Evolutionary conservation across 2,888 invertebrate species (phyloP), one percentile per base, ranked within the genome.

Genomic region (Galeopsomyia nigrocyanea): DNA sequence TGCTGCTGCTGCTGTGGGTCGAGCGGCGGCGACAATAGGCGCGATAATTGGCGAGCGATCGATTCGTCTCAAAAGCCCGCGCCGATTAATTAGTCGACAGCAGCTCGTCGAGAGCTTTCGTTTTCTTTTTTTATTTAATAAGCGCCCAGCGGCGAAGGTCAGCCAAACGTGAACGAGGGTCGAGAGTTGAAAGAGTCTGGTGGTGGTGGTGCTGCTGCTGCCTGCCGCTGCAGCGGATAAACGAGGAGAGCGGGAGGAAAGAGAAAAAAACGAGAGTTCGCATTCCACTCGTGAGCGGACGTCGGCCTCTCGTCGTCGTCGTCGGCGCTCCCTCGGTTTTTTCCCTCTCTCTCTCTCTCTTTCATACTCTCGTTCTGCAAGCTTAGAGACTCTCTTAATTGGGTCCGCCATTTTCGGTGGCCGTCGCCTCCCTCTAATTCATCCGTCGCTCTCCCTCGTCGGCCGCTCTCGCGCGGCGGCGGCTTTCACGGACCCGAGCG

Each of bases 351-450:
- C n/a, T 49, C 19, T 21, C 47, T 53, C 21, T 53, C 53, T 22
- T 16, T 17, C 26, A 6, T 31, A 16, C n/a, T 50, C 50, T 19
- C 51, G 14, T 57, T 47, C 56, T 17, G 57, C 22, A 19, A 57
- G 70, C 60, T 71, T 68, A 70, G 53, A 53, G 62, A 61, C 68
- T 70, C 64, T 79, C 84, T 84, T 86, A 86, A 86, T 86, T 86
- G 86, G 86, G 86, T 86, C 85, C 85, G 86, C 86, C 86, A 86
- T 86, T 86, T 86, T 86, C 84, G 82, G 81, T 78, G 75, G 75
- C 77, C 80, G 80, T 81, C 77, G 80, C 80, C 79, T 80, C 79
- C 77, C 75, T 73, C 73, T 61, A 78, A 79, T 78, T 78, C 79
- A 75, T 75, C 77, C 76, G 74, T 77, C 77, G 76, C 76, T 72